Evolutionary conservation across 1,140 invertebrate species (phyloP), one percentile per base, ranked within the genome.

Genomic region (Drosophila pruinosa): DNA sequence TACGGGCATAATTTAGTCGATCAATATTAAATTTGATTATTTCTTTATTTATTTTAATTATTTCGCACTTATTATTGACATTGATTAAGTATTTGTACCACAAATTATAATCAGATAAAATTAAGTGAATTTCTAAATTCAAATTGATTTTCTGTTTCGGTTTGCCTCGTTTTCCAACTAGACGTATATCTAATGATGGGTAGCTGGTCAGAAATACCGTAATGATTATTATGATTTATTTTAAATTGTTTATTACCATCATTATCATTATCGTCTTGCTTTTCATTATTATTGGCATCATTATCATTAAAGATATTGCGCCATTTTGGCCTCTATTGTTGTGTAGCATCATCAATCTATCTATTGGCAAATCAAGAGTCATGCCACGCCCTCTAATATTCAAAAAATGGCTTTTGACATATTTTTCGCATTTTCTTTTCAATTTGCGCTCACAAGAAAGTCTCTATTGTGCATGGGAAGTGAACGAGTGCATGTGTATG

Each of bases 331-430:
- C n/a, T 43, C 58, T 28, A 28, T 63, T 70, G 50, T 38, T 21
- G 26, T 48, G 43, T 36, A 36, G 57, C 56, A 47, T 65, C 68
- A 71, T 64, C 50, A 86, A 76, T 80, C 77, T 75, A 82, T 82
- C 77, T 80, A 86, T 77, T 65, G 64, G 63, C 81, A 67, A 74
- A 86, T 86, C 77, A 86, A 68, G 78, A 68, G 62, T 48, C 75
- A 41, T 34, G 45, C 67, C 79, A 68, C 58, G 59, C 72, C 58
- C 26, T 48, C 43, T 39, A 22, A 26, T 24, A 65, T 57, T 72
- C 62, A 63, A 85, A 86, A 82, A 86, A 85, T 86, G 80, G 69
- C 80, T 77, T 86, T 85, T 86, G 81, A 85, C 80, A 85, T 83
- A 83, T 80, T 83, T 85, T 68, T 67, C 73, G 64, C 79, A 86